Evolutionary conservation across 1,140 invertebrate species (phyloP), one percentile per base, ranked within the genome.

Genomic region (Ceratosolen solmsi): DNA sequence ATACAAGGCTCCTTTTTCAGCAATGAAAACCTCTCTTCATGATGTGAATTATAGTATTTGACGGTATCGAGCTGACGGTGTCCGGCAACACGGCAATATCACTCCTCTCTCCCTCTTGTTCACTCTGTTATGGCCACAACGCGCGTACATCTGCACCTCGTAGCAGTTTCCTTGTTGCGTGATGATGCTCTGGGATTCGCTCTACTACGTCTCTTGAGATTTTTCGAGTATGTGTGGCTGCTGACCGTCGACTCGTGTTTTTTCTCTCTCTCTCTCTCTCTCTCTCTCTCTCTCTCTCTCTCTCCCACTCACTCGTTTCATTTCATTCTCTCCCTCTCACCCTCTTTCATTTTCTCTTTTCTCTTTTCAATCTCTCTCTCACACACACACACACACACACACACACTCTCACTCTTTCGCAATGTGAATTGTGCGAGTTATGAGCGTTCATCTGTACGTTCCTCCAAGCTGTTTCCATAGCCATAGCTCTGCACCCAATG

Each of bases 91-190:
- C 36, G 36, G 63, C 63, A 68, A 36, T 68, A 68, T 38, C 33
- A 68, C 36, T 68, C 20, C 33, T 65, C 30, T 22, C 30, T 65
- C 30, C 36, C 30, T 38, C 30, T 20, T 30, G 20, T 20, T 65
- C 63, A 36, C 63, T 65, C 25, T 68, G 36, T 68, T 68, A 25
- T 68, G 63, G 63, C 63, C 33, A 68, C 63, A 68, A 38, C 63
- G 33, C 63, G 36, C 63, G 33, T 68, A 68, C 63, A 68, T 68
- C 63, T 68, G 63, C 63, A 68, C 63, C 63, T 68, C 63, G 30
- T 68, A 68, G 63, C 22, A 68, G 63, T 68, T 68, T 68, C 63
- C 63, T 68, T 68, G 63, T 68, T 68, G 63, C 63, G 63, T 68
- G 63, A 68, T 68, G 63, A 68, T 68, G 63, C 9, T 68, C 63